A percentile compares a stretch with the other conserved stretches of the same genome.
Evolutionary conservation across 2,888 invertebrate genomes (phyloP).

Genomic region (Hyles lineata): DNA sequence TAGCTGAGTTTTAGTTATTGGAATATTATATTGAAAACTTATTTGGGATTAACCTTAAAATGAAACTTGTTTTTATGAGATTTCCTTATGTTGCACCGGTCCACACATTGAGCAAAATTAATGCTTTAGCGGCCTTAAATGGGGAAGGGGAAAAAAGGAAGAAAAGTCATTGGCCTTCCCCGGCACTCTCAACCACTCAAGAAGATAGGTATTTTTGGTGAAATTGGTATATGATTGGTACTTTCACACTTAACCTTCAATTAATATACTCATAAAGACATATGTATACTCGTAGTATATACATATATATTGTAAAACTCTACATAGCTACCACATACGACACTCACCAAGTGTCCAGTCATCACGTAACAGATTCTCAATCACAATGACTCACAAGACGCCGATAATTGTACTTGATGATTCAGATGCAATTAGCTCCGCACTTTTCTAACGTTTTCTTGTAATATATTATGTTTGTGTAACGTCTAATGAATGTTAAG

Average conservation of each 20-base stretch:
- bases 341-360: slow-evolving; percentile 8
- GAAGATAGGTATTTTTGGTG: no score
- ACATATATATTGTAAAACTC: no score
- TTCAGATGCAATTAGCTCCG: slow-evolving; percentile 19
- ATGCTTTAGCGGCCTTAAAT: no score
- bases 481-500: slow-evolving; percentile 25
- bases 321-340: not conserved
- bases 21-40: no score
- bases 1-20: not conserved
- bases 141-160: no score
- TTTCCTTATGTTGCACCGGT: no score
- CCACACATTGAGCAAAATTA: no score
- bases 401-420: slow-evolving; percentile 22
- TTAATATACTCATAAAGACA: not conserved
- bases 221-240: not conserved
- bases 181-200: not conserved
- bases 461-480: slow-evolving; percentile 8
- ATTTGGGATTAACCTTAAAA: no score
- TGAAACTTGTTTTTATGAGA: no score
- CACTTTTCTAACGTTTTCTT: slow-evolving; percentile 6
- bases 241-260: not conserved
- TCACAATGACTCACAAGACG: slow-evolving; percentile 21
- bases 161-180: not conserved
- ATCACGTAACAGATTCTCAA: slow-evolving; percentile 24
- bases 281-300: no score